Evolutionary conservation across 2,797 vertebrate species (phyloP), one percentile per base, ranked within the genome.

Genomic region (Apogon hyalosoma): DNA sequence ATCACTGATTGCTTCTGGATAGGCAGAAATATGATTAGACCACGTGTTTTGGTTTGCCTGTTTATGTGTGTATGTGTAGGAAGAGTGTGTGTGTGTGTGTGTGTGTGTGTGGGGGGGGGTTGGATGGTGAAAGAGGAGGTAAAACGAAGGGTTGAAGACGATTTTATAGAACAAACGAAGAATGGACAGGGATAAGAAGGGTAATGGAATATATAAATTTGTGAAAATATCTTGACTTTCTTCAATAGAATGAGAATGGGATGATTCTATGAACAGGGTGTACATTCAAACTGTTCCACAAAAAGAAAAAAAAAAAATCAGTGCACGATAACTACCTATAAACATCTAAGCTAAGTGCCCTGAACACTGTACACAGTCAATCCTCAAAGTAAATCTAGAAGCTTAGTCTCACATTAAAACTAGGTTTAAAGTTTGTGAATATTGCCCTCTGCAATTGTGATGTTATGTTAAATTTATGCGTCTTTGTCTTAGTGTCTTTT

Each of bases 1-100:
- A 97, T 97, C 96, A 95, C 95, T 96, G 96, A 97, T 98, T 96
- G 96, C 77, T 96, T 97, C 95, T 92, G 94, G 96, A 97, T 97
- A 96, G 94, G 93, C 93, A 94, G 95, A 95, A 96, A 96, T 97
- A 96, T 96, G 96, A 97, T 97, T 96, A 96, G 76, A 67, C 66
- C 62, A 49, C 7, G 24, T 74, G 70, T 52, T 28, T 33, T 38
- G 16, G 64, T 65, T 53, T 14, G 42, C n/a, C 28, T 52, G 38
- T 60, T 12, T 48, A 9, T 38, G 56, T 52, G 38, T 50, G 63
- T 54, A 46, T 51, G 28, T 38, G 51, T 52, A n/a, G n/a, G n/a
- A n/a, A n/a, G n/a, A n/a, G n/a, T 54, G 49, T 51, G 28, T 38
- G 51, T 52, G 38, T 50, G 63, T 54, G 49, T 55, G 46, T 60